Conservation (phyloP, 2,113 vertebrate species). For the Galbula dea region DNA sequence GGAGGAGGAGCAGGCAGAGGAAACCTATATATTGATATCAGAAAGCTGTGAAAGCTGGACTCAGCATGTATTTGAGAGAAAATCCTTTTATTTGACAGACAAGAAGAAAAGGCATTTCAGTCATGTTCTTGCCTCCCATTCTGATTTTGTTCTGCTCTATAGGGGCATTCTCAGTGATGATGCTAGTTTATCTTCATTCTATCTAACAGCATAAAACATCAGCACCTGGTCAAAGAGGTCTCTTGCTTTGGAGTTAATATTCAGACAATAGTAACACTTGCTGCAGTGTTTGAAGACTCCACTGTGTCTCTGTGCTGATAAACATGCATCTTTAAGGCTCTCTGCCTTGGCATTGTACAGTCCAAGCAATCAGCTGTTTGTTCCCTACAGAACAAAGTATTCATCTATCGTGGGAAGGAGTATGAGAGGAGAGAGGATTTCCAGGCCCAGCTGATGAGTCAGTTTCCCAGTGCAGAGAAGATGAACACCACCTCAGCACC, state of each 20-base stretch:
- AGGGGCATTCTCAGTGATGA: background rate
- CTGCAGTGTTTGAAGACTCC: background rate
- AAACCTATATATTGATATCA: background rate
- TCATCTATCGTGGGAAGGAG: constrained; percentile 96
- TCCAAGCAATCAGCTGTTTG: background rate
- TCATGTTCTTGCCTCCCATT: background rate
- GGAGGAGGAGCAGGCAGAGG: background rate
- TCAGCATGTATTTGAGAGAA: background rate
- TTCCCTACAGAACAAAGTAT: constrained; percentile 90
- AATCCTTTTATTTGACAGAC: background rate
- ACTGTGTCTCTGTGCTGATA: background rate
- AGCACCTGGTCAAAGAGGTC: background rate
- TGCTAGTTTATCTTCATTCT: background rate
- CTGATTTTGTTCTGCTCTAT: background rate
- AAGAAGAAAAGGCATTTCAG: background rate
- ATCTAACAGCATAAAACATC: background rate
- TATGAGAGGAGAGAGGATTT: constrained; percentile 97
- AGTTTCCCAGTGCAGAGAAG: constrained; percentile 89
- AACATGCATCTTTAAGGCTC: background rate
- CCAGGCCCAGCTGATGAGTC: constrained; percentile 91
- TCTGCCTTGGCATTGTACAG: background rate
- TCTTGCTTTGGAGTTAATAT: background rate
- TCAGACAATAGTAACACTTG: background rate
- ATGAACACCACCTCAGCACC: constrained; percentile 93
- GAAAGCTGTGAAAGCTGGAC: background rate